These are phyloP conservation scores for Cheilosia urbana DNA, from an alignment of 2,888 invertebrate species.

Conservation along the genomic window DNA sequence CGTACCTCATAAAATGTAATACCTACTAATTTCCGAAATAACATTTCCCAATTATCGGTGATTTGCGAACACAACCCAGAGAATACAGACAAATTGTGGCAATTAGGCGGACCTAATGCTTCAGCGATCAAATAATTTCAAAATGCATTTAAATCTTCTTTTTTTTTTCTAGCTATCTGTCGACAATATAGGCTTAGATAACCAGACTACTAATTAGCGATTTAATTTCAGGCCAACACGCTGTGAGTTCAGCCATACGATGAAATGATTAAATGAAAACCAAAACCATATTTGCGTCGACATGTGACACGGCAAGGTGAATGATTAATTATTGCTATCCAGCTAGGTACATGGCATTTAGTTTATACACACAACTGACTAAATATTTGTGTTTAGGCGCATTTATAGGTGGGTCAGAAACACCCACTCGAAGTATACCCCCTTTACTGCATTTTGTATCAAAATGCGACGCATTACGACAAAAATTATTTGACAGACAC, in stretches of 20 bases:
- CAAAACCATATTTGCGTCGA: too few relatives aligned
- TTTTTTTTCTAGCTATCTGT: too few relatives aligned
- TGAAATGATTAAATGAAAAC: too few relatives aligned
- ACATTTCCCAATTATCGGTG: conserved; percentile 10
- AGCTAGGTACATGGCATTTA: too few relatives aligned
- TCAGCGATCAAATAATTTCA: conserved; percentile 20
- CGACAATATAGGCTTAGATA: conserved; percentile 4
- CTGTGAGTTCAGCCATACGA: too few relatives aligned
- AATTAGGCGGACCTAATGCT: conserved; percentile 33
- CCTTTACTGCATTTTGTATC: not conserved
- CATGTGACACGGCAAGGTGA: too few relatives aligned
- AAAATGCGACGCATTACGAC: conserved; percentile 29
- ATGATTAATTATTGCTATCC: too few relatives aligned
- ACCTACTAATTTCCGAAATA: conserved; percentile 3
- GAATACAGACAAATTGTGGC: not conserved
- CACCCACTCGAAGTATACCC: conserved; percentile 10
- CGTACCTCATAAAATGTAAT: not conserved
- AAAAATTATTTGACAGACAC: conserved; percentile 36
- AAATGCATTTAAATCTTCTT: conserved; percentile 30
- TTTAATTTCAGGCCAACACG: too few relatives aligned
- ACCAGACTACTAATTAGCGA: not conserved
- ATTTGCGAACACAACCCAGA: conserved; percentile 17
- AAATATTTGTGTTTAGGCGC: too few relatives aligned
- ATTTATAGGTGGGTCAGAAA: not conserved
- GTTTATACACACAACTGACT: too few relatives aligned